Conservation (phyloP, 2,113 vertebrate genomes). For the Leucoraja erinaceus region DNA sequence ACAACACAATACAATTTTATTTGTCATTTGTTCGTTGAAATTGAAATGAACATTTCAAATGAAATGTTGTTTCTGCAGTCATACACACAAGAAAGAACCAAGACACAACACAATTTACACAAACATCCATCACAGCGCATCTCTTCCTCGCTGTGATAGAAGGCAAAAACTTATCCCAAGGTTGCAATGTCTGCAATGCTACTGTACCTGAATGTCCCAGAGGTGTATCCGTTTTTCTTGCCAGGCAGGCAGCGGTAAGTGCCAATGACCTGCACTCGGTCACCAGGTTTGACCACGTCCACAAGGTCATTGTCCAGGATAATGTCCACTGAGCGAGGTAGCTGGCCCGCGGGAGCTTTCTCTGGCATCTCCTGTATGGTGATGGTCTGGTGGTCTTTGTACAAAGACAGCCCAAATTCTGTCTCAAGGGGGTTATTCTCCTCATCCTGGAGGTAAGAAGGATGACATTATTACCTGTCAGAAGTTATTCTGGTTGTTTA, state of each 20-base stretch:
- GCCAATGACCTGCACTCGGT: conserved; percentile 83
- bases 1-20: no score
- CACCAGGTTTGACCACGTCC: conserved; percentile 83
- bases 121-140: no score
- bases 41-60: no score
- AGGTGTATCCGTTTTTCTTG: conserved; percentile 91
- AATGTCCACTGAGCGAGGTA: conserved; percentile 88
- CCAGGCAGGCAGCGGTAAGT: conserved; percentile 89
- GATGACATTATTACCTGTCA: not conserved
- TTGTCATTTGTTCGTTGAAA: no score
- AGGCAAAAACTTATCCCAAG: no score
- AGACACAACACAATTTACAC: no score
- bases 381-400: conserved; percentile 93
- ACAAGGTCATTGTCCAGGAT: conserved; percentile 91
- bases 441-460: conserved; percentile 67
- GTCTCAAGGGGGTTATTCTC: conserved; percentile 96
- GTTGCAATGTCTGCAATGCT: no score
- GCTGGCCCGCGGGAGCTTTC: conserved; percentile 92
- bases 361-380: conserved; percentile 98
- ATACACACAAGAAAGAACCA: no score
- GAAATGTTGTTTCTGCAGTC: no score
- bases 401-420: conserved; percentile 83
- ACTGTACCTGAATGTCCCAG: conserved; percentile 84
- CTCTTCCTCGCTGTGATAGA: no score
- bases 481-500: not conserved